Evolutionary conservation across 2,888 invertebrate genomes (phyloP).

Genomic region (Drosophila testacea): DNA sequence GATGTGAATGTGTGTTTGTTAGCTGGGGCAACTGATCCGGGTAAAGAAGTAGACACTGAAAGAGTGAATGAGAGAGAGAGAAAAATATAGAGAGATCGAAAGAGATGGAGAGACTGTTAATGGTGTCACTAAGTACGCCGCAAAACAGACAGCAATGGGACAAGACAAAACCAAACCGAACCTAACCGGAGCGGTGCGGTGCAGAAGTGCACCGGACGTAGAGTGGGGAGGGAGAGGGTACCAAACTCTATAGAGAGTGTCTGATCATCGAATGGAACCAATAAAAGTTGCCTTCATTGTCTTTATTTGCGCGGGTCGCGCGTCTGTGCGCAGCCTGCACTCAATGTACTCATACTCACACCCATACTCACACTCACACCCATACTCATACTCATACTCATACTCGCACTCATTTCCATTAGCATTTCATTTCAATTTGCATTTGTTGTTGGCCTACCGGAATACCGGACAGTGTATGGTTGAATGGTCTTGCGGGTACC

Average conservation of each 20-base stretch:
- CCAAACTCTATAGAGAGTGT: conserved; percentile 20
- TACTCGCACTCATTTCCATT: conserved; percentile 65
- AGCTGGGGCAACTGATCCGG: conserved; percentile 39
- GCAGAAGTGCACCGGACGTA: conserved; percentile 30
- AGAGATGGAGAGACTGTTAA: conserved; percentile 62
- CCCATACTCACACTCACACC: conserved; percentile 34
- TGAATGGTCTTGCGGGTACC: conserved; percentile 69
- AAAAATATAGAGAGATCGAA: conserved; percentile 4
- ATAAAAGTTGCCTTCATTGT: conserved; percentile 81
- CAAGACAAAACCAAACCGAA: conserved; percentile 13
- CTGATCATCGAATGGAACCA: conserved; percentile 85
- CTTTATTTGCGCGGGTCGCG: conserved; percentile 72
- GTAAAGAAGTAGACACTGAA: neutral
- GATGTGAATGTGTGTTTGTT: conserved; percentile 68
- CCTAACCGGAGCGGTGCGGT: conserved; percentile 12
- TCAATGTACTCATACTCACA: conserved; percentile 48
- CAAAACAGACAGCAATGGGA: conserved; percentile 50
- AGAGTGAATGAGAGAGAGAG: conserved; percentile 21
- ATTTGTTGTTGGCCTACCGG: conserved; percentile 47
- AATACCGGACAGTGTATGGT: conserved; percentile 45
- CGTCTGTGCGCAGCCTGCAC: conserved; percentile 62
- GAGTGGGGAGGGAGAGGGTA: neutral
- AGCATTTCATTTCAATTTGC: conserved; percentile 77
- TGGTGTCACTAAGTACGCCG: conserved; percentile 82
- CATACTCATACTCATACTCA: conserved; percentile 33